phyloP scores from a whole-genome alignment of 1,140 invertebrate species.

The Drosophila arawakana region DNA sequence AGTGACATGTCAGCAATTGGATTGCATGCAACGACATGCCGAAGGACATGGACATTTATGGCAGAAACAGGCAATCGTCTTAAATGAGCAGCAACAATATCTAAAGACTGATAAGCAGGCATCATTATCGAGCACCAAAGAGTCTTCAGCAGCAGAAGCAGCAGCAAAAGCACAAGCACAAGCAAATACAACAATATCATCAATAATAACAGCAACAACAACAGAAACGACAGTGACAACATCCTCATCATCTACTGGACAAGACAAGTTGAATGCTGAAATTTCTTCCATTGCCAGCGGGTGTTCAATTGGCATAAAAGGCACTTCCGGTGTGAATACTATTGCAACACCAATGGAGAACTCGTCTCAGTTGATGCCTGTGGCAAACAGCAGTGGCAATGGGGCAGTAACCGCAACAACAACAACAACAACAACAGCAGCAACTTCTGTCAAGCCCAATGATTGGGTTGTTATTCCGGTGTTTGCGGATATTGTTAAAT shows the following conservation, averaged over 20 bases:
- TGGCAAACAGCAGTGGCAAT: slow-evolving; percentile 25
- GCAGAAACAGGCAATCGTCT: slow-evolving; percentile 79
- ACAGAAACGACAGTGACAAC: neutral
- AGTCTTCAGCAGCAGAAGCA: slow-evolving; percentile 17
- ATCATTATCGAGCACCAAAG: slow-evolving; percentile 40
- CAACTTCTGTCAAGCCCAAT: slow-evolving; percentile 63
- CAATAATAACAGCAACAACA: slow-evolving; percentile 7
- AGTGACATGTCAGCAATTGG: slow-evolving; percentile 82
- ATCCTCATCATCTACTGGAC: slow-evolving; percentile 8
- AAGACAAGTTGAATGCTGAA: slow-evolving; percentile 32
- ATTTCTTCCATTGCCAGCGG: slow-evolving; percentile 34
- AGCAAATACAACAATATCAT: neutral
- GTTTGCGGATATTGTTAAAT: slow-evolving; percentile 84
- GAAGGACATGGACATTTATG: slow-evolving; percentile 83
- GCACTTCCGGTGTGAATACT: slow-evolving; percentile 59
- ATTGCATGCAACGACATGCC: slow-evolving; percentile 83
- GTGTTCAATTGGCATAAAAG: slow-evolving; percentile 30
- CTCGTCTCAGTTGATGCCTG: slow-evolving; percentile 22
- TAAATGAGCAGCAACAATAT: slow-evolving; percentile 72
- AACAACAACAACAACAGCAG: slow-evolving; percentile 27
- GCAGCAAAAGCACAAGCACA: neutral
- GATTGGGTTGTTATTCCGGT: slow-evolving; percentile 84
- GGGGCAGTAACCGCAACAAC: slow-evolving; percentile 12
- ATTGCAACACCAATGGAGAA: slow-evolving; percentile 37
- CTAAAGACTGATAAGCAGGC: slow-evolving; percentile 64